Conservation (phyloP, 2,797 vertebrate genomes). For the Schizothorax lantsangensis region DNA sequence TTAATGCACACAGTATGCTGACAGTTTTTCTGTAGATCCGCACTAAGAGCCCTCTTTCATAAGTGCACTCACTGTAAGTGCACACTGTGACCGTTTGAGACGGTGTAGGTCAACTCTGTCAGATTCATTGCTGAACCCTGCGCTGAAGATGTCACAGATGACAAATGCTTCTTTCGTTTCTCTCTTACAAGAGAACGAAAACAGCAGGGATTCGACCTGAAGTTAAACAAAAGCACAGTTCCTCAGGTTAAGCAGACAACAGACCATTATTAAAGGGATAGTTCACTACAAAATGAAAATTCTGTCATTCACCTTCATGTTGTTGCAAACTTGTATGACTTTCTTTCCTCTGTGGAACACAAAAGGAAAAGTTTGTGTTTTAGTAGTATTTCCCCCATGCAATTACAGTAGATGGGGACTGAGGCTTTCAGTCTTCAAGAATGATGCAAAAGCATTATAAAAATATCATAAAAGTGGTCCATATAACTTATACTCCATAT, state of each 20-base stretch:
- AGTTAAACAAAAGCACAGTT: slow-evolving; percentile 19
- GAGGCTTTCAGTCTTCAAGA: neutral
- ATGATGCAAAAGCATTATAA: neutral
- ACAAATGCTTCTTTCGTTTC: neutral
- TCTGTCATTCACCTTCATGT: neutral
- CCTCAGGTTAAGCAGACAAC: neutral
- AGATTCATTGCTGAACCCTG: slow-evolving; percentile 11
- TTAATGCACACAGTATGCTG: neutral
- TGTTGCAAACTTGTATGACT: neutral
- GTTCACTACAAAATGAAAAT: neutral
- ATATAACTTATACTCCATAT: neutral
- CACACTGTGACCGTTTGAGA: slow-evolving; percentile 7
- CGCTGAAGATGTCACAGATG: slow-evolving; percentile 23
- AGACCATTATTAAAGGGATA: neutral
- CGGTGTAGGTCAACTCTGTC: slow-evolving; percentile 3
- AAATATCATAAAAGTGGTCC: neutral
- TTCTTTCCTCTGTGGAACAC: neutral
- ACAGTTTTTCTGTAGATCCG: neutral
- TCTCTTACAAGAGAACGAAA: neutral
- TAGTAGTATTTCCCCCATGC: neutral
- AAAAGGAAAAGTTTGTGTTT: neutral
- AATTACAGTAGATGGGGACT: neutral
- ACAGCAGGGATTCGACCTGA: neutral
- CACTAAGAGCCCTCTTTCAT: slow-evolving; percentile 13
- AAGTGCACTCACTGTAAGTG: slow-evolving; percentile 27